Conservation (phyloP, 2,113 vertebrate species). For the Hirundichthys speculiger region DNA sequence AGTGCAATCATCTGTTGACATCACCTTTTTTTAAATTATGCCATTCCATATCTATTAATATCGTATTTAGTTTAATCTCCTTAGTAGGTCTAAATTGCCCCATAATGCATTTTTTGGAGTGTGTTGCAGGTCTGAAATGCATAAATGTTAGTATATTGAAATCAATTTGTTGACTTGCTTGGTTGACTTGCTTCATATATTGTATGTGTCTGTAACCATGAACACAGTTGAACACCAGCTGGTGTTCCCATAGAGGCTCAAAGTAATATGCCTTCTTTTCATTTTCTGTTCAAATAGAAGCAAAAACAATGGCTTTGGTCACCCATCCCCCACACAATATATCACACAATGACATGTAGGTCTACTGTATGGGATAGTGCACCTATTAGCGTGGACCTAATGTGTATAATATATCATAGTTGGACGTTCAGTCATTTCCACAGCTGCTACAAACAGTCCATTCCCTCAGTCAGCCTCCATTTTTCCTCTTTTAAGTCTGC, state of each 20-base stretch:
- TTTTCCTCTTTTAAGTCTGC: constrained; percentile 1
- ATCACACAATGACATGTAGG: constrained; percentile 52
- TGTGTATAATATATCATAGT: constrained; percentile 61
- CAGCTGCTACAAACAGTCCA: constrained; percentile 40
- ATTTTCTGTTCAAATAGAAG: constrained; percentile 30
- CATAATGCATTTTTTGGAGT: too few species aligned
- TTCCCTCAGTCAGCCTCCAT: constrained; percentile 21
- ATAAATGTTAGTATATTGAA: too few species aligned
- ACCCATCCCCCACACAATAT: constrained; percentile 43
- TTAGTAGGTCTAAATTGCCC: too few species aligned
- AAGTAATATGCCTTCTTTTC: constrained; percentile 25
- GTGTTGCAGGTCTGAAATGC: too few species aligned
- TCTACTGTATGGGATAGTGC: constrained; percentile 53
- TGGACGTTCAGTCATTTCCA: constrained; percentile 30
- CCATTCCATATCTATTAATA: too few species aligned
- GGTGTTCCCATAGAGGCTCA: neutral
- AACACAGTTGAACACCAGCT: constrained; percentile 1
- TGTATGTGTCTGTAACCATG: too few species aligned
- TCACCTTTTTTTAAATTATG: too few species aligned
- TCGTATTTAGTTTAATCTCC: too few species aligned
- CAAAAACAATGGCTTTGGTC: constrained; percentile 54
- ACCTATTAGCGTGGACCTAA: constrained; percentile 59
- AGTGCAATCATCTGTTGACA: too few species aligned
- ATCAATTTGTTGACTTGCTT: too few species aligned
- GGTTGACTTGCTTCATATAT: too few species aligned